Percentiles rank a stretch among this genome's conserved stretches.
phyloP scores from a whole-genome alignment of 2,888 invertebrate genomes.

The Pristionchus mayeri region DNA sequence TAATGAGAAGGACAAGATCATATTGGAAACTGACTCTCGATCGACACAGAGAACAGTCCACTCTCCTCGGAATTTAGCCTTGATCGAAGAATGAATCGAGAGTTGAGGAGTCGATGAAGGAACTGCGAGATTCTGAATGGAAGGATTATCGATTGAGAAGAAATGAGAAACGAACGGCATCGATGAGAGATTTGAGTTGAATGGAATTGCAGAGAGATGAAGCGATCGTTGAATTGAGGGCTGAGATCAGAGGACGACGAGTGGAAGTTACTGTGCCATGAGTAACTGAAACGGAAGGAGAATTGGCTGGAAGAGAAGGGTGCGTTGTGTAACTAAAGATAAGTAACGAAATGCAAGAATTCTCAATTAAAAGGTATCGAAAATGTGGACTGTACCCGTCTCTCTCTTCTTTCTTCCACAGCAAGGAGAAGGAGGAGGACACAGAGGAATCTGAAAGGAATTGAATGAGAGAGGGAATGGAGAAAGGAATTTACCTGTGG shows the following conservation, averaged over 20 bases:
- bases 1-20: background rate
- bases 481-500: constrained; percentile 6
- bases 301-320: background rate
- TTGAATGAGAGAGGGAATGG: background rate
- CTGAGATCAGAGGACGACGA: constrained; percentile 19
- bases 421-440: constrained; percentile 41
- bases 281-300: constrained; percentile 9
- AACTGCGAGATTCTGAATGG: background rate
- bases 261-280: background rate
- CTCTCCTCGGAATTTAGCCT: constrained; percentile 41
- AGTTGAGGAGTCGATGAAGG: constrained; percentile 6
- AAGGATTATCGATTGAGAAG: background rate
- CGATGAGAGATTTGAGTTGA: background rate
- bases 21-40: background rate
- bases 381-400: background rate
- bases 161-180: background rate
- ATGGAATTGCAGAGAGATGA: background rate
- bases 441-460: constrained; percentile 20
- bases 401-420: constrained; percentile 46
- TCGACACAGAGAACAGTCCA: constrained; percentile 39
- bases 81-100: constrained; percentile 40
- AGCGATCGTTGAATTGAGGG: background rate
- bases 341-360: too few relatives aligned
- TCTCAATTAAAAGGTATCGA: too few relatives aligned
- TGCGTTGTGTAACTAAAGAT: too few relatives aligned